A percentile compares a stretch with the other conserved stretches of the same genome.
Conservation (phyloP, 2,113 vertebrate genomes). For the Bettongia penicillata region DNA sequence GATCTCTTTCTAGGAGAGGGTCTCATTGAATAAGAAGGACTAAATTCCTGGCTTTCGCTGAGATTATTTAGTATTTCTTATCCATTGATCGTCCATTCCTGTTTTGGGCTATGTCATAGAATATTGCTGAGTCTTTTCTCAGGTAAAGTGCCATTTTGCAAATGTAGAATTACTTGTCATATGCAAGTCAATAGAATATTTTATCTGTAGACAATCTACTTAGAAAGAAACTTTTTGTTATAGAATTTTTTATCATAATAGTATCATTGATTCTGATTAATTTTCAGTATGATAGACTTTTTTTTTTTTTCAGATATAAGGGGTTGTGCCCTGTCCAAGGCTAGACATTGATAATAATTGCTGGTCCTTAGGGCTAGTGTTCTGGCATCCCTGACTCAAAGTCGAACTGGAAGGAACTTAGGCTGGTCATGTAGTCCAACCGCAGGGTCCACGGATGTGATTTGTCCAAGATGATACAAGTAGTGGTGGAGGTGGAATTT, state of each 20-base stretch:
- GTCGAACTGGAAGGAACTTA: neutral
- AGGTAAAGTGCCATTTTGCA: neutral
- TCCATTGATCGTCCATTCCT: neutral
- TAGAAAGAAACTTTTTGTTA: neutral
- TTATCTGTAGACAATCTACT: neutral
- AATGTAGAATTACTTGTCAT: neutral
- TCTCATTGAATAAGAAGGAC: neutral
- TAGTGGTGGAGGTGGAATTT: neutral
- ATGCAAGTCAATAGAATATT: neutral
- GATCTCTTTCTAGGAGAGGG: neutral
- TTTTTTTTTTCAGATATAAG: neutral
- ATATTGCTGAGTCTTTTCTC: neutral
- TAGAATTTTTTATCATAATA: neutral
- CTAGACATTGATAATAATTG: neutral
- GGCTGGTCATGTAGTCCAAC: neutral
- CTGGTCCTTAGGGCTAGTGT: neutral
- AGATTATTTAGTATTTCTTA: neutral
- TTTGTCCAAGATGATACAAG: neutral
- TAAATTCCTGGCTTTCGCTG: neutral
- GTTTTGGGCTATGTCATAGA: neutral
- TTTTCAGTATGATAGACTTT: neutral
- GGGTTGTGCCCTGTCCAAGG: neutral
- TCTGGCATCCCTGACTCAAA: neutral
- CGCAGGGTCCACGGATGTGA: neutral
- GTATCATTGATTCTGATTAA: neutral